These are phyloP conservation scores for Atlantisia rogersi DNA, from an alignment of 2,113 vertebrate species.

Conservation along the genomic window DNA sequence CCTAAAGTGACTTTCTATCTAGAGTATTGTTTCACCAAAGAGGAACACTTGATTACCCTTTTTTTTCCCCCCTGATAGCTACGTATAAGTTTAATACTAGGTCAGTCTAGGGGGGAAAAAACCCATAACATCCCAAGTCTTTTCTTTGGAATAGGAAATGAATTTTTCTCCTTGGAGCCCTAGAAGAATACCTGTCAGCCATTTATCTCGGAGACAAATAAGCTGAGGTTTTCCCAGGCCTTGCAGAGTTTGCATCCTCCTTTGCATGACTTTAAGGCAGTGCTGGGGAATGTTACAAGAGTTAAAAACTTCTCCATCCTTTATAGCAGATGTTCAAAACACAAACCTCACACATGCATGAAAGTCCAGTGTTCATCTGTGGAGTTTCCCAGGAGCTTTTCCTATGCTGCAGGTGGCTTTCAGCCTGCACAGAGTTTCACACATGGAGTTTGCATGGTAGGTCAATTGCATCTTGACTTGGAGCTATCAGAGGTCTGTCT, in stretches of 20 bases:
- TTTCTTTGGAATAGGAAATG: conserved; percentile 42
- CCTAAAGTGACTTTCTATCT: neutral
- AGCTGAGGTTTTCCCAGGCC: neutral
- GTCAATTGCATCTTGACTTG: neutral
- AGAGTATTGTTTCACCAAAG: neutral
- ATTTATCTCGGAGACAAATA: neutral
- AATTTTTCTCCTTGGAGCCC: neutral
- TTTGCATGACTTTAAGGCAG: neutral
- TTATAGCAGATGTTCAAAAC: neutral
- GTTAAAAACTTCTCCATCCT: neutral
- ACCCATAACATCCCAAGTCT: neutral
- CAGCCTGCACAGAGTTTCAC: rapidly evolving
- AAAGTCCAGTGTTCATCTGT: neutral
- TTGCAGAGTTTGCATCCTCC: neutral
- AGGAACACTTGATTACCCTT: conserved; percentile 8
- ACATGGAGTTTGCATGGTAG: rapidly evolving
- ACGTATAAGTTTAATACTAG: neutral
- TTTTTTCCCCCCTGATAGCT: neutral
- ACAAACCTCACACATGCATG: neutral
- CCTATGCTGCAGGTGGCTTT: neutral
- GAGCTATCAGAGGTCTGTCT: neutral
- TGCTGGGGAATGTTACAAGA: neutral
- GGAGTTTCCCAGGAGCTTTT: neutral
- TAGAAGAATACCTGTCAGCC: conserved; percentile 13
- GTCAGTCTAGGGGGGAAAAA: neutral